Evolutionary conservation across 2,113 vertebrate species (phyloP), one percentile per base, ranked within the genome.

Genomic region (Lamprologus lemairii): DNA sequence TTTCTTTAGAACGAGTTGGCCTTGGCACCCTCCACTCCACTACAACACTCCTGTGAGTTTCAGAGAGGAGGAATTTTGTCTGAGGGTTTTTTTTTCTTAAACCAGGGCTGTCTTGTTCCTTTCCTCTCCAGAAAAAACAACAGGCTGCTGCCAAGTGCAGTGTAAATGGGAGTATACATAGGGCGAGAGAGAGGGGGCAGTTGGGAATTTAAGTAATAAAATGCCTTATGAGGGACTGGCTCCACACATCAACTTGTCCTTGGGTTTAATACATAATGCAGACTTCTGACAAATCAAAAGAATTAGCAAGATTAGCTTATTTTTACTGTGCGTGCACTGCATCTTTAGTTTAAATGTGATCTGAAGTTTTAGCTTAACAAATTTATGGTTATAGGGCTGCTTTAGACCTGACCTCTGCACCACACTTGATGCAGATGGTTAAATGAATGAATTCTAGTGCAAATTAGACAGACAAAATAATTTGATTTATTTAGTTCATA

Each of bases 61-160:
- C 13, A 87, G 37, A 82, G 65, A 88, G 89, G 86, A 93, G 85
- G 92, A 91, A 88, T 94, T 94, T 93, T 88, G 91, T 94, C 75
- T 80, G 86, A 82, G 90, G 83, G 84, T 84, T 94, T 93, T 75
- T 93, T 83, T 80, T 93, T 75, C 21, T 87, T 84, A 91, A 80
- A 94, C 85, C 90, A 93, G 90, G 68, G 85, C 92, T 71, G 93
- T 95, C 93, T 90, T 95, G 93, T 95, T 94, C 92, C 85, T 91
- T 93, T 93, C 92, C 92, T 92, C 90, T 94, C 91, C 92, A 94
- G 93, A 80, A 96, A 95, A 95, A 96, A 95, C 92, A 95, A 81
- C 80, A 87, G 86, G 45, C 86, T 26, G 63, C 91, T 93, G 95
- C 95, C 94, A 95, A 96, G 88, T 85, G 88, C 91, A 84, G 91